These are phyloP conservation scores for Scleropages formosus DNA, from an alignment of 2,797 vertebrate genomes.

Conservation along the genomic window DNA sequence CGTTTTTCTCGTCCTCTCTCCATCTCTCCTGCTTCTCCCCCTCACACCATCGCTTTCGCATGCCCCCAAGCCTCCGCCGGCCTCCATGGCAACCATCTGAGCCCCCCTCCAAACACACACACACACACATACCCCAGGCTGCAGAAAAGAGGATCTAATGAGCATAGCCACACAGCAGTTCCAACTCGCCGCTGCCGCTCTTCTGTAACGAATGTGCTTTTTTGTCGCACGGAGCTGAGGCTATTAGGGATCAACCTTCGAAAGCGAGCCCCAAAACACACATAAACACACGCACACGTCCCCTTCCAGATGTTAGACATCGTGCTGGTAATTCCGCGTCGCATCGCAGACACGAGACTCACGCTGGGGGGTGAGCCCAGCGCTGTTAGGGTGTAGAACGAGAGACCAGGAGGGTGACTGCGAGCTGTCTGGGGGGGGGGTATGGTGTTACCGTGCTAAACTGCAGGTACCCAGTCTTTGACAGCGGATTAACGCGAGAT, in stretches of 20 bases:
- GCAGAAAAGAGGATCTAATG: neutral
- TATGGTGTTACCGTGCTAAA: too few relatives aligned
- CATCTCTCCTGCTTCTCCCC: neutral
- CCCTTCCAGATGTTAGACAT: neutral
- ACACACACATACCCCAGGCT: neutral
- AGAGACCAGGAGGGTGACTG: neutral
- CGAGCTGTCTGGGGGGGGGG: too few relatives aligned
- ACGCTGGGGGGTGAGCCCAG: neutral
- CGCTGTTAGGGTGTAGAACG: neutral
- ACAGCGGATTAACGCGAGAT: too few relatives aligned
- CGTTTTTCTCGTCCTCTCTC: neutral
- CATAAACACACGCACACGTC: neutral
- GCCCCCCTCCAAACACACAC: neutral
- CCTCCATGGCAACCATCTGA: slow-evolving; percentile 19
- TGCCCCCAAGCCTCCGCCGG: slow-evolving; percentile 8
- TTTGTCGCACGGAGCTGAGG: neutral
- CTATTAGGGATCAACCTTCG: neutral
- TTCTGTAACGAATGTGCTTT: neutral
- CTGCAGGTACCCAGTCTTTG: too few relatives aligned
- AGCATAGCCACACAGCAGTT: neutral
- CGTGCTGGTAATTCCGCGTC: neutral
- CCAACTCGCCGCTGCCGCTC: neutral
- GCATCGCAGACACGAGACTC: neutral
- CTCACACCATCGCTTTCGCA: neutral
- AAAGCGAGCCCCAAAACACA: neutral